Evolutionary conservation across 2,888 invertebrate species (phyloP).

Genomic region (Platycheirus rosarum): DNA sequence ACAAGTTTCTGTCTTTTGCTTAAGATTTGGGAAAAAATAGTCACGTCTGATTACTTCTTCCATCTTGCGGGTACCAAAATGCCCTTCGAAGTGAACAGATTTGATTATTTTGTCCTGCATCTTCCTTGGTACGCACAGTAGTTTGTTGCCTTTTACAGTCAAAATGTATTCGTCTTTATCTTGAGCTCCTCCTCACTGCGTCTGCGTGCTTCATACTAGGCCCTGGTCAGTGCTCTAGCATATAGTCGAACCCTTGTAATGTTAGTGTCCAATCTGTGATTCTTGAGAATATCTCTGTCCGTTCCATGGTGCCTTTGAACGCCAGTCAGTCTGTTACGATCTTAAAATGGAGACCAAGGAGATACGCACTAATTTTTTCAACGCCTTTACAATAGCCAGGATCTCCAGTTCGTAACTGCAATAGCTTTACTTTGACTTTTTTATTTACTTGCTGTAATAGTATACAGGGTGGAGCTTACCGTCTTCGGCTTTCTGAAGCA

Average conservation of each 20-base stretch:
- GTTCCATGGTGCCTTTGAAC: slow-evolving; percentile 69
- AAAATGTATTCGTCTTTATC: neutral
- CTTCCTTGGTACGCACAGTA: neutral
- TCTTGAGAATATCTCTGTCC: slow-evolving; percentile 75
- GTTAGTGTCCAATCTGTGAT: slow-evolving; percentile 76
- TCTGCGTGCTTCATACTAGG: slow-evolving; percentile 21
- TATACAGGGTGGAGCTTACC: too few species aligned
- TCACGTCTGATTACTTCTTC: neutral
- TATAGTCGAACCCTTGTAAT: slow-evolving; percentile 51
- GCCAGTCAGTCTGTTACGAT: slow-evolving; percentile 60
- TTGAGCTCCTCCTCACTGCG: neutral
- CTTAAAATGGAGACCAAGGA: slow-evolving; percentile 50
- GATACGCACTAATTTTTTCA: slow-evolving; percentile 25
- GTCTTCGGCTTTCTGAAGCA: slow-evolving; percentile 74
- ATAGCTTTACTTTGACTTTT: slow-evolving; percentile 63
- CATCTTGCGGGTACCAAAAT: neutral
- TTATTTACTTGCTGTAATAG: too few species aligned
- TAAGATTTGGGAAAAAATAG: slow-evolving; percentile 75
- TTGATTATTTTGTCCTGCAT: neutral
- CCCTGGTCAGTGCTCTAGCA: slow-evolving; percentile 10
- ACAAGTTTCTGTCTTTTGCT: slow-evolving; percentile 64
- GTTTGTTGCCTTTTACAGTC: neutral
- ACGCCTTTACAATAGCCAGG: neutral
- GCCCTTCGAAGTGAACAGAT: neutral
- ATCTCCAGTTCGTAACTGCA: slow-evolving; percentile 55